phyloP scores from a whole-genome alignment of 2,888 invertebrate species.

The Drosophila prolongata region DNA sequence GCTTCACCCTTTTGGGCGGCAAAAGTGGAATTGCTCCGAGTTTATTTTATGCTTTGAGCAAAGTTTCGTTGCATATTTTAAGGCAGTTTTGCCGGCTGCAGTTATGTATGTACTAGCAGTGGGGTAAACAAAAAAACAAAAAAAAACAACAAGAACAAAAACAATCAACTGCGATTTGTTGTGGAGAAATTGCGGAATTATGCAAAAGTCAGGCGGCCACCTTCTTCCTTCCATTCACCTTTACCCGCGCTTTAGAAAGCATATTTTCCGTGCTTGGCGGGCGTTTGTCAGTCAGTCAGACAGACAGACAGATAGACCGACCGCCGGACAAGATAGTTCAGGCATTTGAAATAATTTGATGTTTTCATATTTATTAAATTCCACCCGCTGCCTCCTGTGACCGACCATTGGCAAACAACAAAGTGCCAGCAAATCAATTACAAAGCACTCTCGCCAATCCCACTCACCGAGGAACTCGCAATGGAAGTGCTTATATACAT shows the following conservation, averaged over 20 bases:
- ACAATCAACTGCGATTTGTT: slow-evolving; percentile 81
- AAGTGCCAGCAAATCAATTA: slow-evolving; percentile 76
- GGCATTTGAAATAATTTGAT: slow-evolving; percentile 78
- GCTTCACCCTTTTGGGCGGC: slow-evolving; percentile 38
- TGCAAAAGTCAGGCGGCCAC: slow-evolving; percentile 55
- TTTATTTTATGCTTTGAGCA: slow-evolving; percentile 78
- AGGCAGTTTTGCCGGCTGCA: slow-evolving; percentile 67
- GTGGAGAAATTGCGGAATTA: slow-evolving; percentile 79
- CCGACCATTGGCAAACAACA: slow-evolving; percentile 55
- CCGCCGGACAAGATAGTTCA: slow-evolving; percentile 37
- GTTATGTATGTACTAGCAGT: slow-evolving; percentile 53
- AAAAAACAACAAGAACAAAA: slow-evolving; percentile 46
- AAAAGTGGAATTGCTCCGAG: slow-evolving; percentile 71
- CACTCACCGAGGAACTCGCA: neutral
- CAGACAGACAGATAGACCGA: slow-evolving; percentile 33
- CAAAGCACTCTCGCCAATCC: slow-evolving; percentile 36
- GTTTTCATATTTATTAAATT: slow-evolving; percentile 79
- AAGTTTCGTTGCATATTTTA: slow-evolving; percentile 80
- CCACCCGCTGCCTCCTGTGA: slow-evolving; percentile 21
- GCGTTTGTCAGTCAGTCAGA: slow-evolving; percentile 65
- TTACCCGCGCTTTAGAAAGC: slow-evolving; percentile 16
- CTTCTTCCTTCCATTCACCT: neutral
- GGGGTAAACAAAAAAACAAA: neutral
- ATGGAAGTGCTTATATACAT: slow-evolving; percentile 5
- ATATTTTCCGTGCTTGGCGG: slow-evolving; percentile 68